Conservation (phyloP, 2,797 vertebrate genomes). For the Salmo trutta region DNA sequence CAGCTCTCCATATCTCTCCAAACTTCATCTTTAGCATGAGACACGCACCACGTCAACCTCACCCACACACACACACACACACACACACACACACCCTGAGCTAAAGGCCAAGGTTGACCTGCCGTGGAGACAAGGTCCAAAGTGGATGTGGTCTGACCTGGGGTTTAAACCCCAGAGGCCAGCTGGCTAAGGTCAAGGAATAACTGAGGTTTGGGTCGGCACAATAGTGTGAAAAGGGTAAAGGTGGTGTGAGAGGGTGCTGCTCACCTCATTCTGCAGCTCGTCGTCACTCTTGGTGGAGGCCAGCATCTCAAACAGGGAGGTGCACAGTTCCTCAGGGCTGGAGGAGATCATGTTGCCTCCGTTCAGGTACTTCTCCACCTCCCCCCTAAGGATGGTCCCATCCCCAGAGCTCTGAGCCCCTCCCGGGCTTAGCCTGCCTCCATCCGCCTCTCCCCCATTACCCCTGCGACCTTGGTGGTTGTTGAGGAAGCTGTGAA, state of each 20-base stretch:
- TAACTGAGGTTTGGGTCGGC: background rate
- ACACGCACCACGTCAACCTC: too few relatives aligned
- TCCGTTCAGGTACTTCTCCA: constrained; percentile 85
- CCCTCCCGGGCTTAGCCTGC: constrained; percentile 47
- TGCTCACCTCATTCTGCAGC: constrained; percentile 93
- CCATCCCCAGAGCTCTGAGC: constrained; percentile 72
- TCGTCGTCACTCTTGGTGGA: constrained; percentile 90
- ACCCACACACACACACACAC: too few relatives aligned
- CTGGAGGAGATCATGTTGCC: constrained; percentile 84
- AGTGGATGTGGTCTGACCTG: constrained; percentile 1
- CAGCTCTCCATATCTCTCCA: constrained; percentile 12
- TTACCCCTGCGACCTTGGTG: constrained; percentile 63
- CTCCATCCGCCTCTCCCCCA: constrained; percentile 25
- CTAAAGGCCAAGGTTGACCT: constrained; percentile 51
- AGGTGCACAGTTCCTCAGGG: constrained; percentile 90
- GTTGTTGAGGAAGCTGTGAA: constrained; percentile 83
- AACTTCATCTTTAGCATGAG: too few relatives aligned
- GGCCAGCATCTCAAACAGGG: constrained; percentile 93
- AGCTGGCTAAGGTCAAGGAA: constrained; percentile 43
- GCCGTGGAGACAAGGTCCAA: constrained; percentile 21
- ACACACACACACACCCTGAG: background rate
- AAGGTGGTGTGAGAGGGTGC: background rate
- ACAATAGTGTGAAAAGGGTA: too few relatives aligned
- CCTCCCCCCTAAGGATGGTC: constrained; percentile 84
- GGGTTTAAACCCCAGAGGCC: constrained; percentile 14